Evolutionary conservation across 2,113 vertebrate species (phyloP).

Genomic region (Coracopsis vasa): DNA sequence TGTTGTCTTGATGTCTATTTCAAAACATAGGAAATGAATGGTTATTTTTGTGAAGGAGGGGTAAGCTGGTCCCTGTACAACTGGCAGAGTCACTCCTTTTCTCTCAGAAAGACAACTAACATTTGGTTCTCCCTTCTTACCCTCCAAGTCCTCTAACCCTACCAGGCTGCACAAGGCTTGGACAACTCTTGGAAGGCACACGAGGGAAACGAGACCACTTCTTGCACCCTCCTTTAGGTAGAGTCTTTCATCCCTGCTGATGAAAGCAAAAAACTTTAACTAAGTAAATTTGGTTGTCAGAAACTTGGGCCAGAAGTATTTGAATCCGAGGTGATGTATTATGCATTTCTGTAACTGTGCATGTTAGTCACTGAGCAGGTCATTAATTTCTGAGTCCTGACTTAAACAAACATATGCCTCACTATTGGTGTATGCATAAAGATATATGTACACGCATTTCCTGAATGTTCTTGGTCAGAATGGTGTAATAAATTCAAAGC

Average conservation of each 20-base stretch:
- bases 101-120: background rate
- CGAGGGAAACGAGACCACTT: background rate
- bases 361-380: background rate
- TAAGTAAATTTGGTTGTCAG: background rate
- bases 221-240: background rate
- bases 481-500: background rate
- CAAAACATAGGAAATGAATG: background rate
- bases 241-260: background rate
- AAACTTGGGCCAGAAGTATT: background rate
- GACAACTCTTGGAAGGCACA: background rate
- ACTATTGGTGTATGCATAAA: background rate
- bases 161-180: background rate
- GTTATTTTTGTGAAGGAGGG: background rate
- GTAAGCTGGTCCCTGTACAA: background rate
- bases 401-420: background rate
- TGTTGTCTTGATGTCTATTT: constrained; percentile 79
- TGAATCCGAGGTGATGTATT: background rate
- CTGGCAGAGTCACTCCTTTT: background rate
- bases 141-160: background rate
- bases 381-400: background rate
- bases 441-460: background rate
- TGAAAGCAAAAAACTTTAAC: background rate
- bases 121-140: background rate
- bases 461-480: background rate
- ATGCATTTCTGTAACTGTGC: background rate